Evolutionary conservation across 2,797 vertebrate genomes (phyloP), one percentile per base, ranked within the genome.

Genomic region (Halcyon badia): DNA sequence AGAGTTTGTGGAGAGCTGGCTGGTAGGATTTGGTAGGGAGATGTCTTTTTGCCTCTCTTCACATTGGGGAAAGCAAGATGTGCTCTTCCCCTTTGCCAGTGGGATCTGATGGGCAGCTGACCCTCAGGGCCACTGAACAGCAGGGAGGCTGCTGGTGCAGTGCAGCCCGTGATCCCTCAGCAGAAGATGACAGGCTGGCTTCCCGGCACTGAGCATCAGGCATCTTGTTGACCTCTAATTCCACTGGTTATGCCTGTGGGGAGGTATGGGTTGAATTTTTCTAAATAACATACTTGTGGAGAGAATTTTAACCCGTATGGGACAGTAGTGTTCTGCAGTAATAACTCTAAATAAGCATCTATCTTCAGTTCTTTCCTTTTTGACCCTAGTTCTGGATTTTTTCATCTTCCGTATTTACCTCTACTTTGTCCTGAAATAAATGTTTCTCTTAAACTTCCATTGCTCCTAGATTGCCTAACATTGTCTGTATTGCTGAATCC

Each of bases 101-200:
- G 58, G 56, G 49, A 72, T n/a, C n/a, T 73, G 81, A 56, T 11
- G 48, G 52, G 22, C 33, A 61, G 48, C 60, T 60, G 61, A 58
- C 33, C 49, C 44, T 70, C 0, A 0, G 62, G 58, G 69, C 22
- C 8, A 9, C 30, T 2, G 6, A 60, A 31, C 10, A 89, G 57
- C 58, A 92, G 70, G 70, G 19, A 84, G 19, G 18, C 57, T 83
- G 77, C 51, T 4, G 8, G 31, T 83, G 48, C 22, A 54, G 58
- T 71, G 57, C 37, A 41, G 26, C 31, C 49, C 2, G 2, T 0
- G 3, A 48, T 41, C 61, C 73, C 42, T 61, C 46, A 2, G 6
- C 28, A 66, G 87, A 78, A 64, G 48, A 51, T 39, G 49, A 61
- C 41, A 81, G 25, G 16, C 33, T 56, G 57, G 41, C 44, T 95